A percentile compares a stretch with the other conserved stretches of the same genome.
These are phyloP conservation scores for Acrocephalus kingi DNA, from an alignment of 2,113 vertebrate genomes.

Conservation along the genomic window DNA sequence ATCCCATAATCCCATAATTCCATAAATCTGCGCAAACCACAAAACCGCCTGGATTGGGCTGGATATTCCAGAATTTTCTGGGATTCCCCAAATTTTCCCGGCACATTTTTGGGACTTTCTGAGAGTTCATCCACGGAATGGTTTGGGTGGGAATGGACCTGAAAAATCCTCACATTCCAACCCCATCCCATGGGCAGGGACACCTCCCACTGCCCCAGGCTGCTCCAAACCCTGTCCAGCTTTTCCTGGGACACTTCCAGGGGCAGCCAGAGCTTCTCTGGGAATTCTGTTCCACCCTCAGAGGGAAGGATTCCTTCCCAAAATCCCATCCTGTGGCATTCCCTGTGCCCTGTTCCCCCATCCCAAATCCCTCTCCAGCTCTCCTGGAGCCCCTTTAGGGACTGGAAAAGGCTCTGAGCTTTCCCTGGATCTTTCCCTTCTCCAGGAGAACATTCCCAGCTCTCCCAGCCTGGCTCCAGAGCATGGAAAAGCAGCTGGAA, in stretches of 20 bases:
- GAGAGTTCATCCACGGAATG: rapidly evolving
- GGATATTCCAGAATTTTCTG: rapidly evolving
- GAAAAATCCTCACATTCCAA: not conserved
- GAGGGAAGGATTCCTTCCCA: not conserved
- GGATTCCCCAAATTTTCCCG: too few species aligned
- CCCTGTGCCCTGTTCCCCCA: not conserved
- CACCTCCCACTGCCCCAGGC: not conserved
- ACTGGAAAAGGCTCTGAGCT: not conserved
- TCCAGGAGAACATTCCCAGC: not conserved
- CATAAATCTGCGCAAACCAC: not conserved
- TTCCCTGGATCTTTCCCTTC: not conserved
- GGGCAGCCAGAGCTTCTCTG: not conserved
- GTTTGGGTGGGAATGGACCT: not conserved
- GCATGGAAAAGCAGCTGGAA: not conserved
- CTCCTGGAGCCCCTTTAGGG: not conserved
- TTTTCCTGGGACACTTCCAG: not conserved
- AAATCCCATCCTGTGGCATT: not conserved
- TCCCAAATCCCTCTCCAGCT: not conserved
- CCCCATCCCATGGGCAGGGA: not conserved
- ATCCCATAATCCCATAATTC: not conserved
- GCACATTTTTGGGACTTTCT: too few species aligned
- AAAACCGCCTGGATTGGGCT: not conserved
- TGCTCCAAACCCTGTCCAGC: not conserved
- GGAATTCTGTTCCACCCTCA: not conserved
- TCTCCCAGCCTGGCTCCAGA: not conserved